Conservation (phyloP, 2,888 invertebrate species). For the Ochropleura plecta region DNA sequence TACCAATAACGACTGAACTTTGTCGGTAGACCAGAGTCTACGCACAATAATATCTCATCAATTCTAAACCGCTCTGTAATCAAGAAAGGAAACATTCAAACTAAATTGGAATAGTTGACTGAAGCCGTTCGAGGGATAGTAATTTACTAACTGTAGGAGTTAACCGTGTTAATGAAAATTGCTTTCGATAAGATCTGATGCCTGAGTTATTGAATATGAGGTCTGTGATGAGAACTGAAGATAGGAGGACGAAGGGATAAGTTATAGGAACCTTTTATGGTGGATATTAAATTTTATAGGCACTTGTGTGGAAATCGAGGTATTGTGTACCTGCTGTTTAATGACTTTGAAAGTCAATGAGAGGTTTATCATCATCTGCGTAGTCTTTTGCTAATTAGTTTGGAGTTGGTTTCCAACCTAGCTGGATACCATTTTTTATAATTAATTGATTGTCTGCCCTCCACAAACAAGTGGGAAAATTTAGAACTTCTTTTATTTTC, state of each 20-base stretch:
- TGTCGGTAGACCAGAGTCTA: constrained; percentile 28
- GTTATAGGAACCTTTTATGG: constrained; percentile 59
- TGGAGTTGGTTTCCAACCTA: background rate
- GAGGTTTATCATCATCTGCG: background rate
- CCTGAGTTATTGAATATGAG: constrained; percentile 71
- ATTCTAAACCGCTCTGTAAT: constrained; percentile 71
- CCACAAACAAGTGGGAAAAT: background rate
- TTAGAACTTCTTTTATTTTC: too few species aligned
- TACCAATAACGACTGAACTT: constrained; percentile 61
- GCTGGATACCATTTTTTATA: background rate
- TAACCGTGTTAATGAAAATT: constrained; percentile 77
- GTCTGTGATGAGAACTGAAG: constrained; percentile 57
- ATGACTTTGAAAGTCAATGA: constrained; percentile 25
- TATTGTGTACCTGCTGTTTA: constrained; percentile 44
- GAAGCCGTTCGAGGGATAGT: constrained; percentile 68
- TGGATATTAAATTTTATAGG: constrained; percentile 57
- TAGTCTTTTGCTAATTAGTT: background rate
- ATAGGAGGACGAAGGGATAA: constrained; percentile 58
- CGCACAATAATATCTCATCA: constrained; percentile 70
- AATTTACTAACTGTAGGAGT: constrained; percentile 73
- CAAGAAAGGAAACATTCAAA: constrained; percentile 76
- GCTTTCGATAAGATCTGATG: constrained; percentile 73
- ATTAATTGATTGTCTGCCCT: background rate
- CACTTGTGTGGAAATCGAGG: constrained; percentile 33
- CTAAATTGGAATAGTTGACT: constrained; percentile 80